Conservation (phyloP, 2,797 vertebrate species). For the Gambusia yucatana region DNA sequence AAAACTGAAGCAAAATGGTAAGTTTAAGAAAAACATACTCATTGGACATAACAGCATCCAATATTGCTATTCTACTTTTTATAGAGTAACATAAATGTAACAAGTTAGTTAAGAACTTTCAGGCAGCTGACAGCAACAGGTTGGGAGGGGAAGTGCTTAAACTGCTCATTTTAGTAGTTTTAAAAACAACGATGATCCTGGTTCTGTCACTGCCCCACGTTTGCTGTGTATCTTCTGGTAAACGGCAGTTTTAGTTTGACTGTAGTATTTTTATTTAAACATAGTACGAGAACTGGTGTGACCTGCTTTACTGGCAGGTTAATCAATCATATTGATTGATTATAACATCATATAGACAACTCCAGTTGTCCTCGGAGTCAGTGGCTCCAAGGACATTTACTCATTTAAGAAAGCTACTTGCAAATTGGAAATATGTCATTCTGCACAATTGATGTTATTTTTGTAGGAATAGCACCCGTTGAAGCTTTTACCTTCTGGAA, state of each 20-base stretch:
- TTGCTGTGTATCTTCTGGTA: background rate
- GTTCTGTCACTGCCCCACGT: background rate
- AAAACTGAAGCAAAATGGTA: background rate
- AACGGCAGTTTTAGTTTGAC: background rate
- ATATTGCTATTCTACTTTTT: background rate
- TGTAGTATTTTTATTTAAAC: background rate
- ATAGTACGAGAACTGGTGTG: background rate
- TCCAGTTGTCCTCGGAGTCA: too few species aligned
- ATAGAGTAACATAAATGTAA: background rate
- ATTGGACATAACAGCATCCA: background rate
- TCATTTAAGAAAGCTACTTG: background rate
- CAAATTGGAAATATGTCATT: background rate
- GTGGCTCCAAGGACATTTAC: background rate
- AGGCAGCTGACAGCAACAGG: background rate
- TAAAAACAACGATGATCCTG: background rate
- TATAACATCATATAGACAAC: too few species aligned
- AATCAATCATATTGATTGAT: too few species aligned
- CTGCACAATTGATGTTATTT: background rate
- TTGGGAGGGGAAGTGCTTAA: background rate
- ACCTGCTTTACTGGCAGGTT: background rate
- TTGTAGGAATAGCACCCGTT: background rate
- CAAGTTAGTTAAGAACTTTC: background rate
- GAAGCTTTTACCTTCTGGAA: conserved; percentile 90
- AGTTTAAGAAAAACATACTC: background rate
- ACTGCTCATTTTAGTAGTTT: background rate